Conservation (phyloP, 2,797 vertebrate genomes). For the Macroramphosus scolopax region DNA sequence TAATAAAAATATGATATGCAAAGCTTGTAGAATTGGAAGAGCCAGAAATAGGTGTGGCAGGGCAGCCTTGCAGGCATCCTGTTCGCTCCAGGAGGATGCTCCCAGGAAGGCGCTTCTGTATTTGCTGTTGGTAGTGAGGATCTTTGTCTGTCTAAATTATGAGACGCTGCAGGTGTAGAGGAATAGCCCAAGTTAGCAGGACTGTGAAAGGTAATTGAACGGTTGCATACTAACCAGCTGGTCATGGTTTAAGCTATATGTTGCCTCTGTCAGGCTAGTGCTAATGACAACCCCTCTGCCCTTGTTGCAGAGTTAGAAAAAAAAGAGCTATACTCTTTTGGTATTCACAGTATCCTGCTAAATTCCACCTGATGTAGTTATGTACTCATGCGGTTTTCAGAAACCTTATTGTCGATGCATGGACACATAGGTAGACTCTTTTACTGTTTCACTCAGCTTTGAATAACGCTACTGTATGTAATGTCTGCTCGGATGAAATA, state of each 20-base stretch:
- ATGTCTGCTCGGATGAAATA: too few species aligned
- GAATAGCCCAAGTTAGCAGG: constrained; percentile 25
- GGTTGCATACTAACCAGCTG: constrained; percentile 28
- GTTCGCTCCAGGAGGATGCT: constrained; percentile 55
- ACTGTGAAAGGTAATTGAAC: constrained; percentile 38
- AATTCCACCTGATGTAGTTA: constrained; percentile 22
- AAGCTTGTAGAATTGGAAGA: constrained; percentile 20
- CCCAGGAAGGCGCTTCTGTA: constrained; percentile 23
- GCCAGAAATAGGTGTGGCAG: constrained; percentile 62
- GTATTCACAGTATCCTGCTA: constrained; percentile 11
- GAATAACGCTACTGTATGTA: not conserved
- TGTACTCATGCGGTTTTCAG: too few species aligned
- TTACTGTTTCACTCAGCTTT: constrained; percentile 4
- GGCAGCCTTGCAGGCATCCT: constrained; percentile 39
- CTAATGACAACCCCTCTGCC: constrained; percentile 39
- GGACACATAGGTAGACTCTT: too few species aligned
- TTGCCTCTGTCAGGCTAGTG: constrained; percentile 31
- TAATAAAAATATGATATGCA: too few species aligned
- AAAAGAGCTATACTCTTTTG: constrained; percentile 22
- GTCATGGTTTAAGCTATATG: constrained; percentile 27
- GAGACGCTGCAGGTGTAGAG: constrained; percentile 20
- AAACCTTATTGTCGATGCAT: too few species aligned
- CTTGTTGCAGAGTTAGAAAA: constrained; percentile 22
- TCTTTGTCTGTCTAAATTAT: constrained; percentile 45
- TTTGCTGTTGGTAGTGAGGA: constrained; percentile 27